phyloP scores from a whole-genome alignment of 2,797 vertebrate genomes.

The Coilia nasus region DNA sequence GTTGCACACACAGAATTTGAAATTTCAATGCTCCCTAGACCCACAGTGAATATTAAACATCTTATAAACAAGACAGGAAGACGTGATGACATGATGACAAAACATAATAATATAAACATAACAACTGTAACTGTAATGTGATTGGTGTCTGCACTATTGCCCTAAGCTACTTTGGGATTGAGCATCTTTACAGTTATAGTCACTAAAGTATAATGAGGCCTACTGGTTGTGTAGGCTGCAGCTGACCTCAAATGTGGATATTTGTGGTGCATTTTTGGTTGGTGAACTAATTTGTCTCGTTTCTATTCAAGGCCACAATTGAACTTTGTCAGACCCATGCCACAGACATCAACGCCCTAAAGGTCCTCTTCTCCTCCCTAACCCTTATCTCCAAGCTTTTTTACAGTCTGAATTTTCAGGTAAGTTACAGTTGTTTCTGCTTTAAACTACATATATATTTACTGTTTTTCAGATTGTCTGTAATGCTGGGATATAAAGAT shows the following conservation, averaged over 20 bases:
- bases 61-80: too few species aligned
- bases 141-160: background rate
- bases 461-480: background rate
- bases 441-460: background rate
- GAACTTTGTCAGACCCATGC: constrained; percentile 95
- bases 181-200: background rate
- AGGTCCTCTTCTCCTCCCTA: constrained; percentile 96
- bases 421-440: constrained; percentile 59
- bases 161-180: background rate
- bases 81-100: too few species aligned
- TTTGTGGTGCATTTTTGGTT: background rate
- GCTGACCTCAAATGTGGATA: background rate
- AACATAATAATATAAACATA: too few species aligned
- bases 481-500: background rate
- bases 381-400: constrained; percentile 96
- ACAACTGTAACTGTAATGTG: too few species aligned
- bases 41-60: too few species aligned
- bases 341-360: constrained; percentile 89
- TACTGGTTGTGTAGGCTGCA: background rate
- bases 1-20: too few species aligned
- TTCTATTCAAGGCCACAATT: constrained; percentile 86
- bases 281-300: constrained; percentile 29
- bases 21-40: too few species aligned
- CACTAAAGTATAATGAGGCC: background rate
- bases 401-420: constrained; percentile 99